These are phyloP conservation scores for Pollachius pollachius DNA, from an alignment of 2,113 vertebrate species.

Conservation along the genomic window DNA sequence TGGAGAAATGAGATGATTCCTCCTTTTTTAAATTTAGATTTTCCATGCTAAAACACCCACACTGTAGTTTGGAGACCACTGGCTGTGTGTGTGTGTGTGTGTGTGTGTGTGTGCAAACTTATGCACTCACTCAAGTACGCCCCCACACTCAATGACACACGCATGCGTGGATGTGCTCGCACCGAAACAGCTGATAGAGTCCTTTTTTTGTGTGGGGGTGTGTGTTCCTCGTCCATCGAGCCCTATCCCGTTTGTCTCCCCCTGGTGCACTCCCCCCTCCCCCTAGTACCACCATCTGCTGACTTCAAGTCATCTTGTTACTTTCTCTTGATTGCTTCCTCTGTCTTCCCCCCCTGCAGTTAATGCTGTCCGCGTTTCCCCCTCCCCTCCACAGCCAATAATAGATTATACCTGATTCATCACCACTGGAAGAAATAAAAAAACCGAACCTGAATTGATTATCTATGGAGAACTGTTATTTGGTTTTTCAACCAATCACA, in stretches of 20 bases:
- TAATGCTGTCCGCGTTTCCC: constrained; percentile 15
- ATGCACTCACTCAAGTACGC: not conserved
- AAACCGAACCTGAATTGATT: too few species aligned
- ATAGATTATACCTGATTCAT: constrained; percentile 13
- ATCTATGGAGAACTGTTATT: too few species aligned
- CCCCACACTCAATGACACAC: constrained; percentile 14
- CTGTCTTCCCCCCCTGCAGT: constrained; percentile 22
- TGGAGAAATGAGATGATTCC: constrained; percentile 44
- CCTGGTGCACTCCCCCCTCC: constrained; percentile 19
- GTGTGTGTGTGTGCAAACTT: not conserved
- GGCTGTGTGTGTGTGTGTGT: constrained; percentile 7
- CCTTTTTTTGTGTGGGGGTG: not conserved
- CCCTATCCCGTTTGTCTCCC: constrained; percentile 9
- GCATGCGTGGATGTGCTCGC: too few species aligned
- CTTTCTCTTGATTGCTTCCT: constrained; percentile 53
- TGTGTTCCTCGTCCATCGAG: not conserved
- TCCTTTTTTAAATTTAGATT: constrained; percentile 16
- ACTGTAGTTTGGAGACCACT: constrained; percentile 28
- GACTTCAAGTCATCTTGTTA: constrained; percentile 54
- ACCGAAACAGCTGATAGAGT: too few species aligned
- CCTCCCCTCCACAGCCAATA: constrained; percentile 2
- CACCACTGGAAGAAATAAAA: too few species aligned
- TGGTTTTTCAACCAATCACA: too few species aligned
- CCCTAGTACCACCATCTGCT: constrained; percentile 59
- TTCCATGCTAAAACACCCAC: constrained; percentile 6